These are phyloP conservation scores for Orycteropus afer DNA, from an alignment of 2,113 vertebrate species.

Conservation along the genomic window DNA sequence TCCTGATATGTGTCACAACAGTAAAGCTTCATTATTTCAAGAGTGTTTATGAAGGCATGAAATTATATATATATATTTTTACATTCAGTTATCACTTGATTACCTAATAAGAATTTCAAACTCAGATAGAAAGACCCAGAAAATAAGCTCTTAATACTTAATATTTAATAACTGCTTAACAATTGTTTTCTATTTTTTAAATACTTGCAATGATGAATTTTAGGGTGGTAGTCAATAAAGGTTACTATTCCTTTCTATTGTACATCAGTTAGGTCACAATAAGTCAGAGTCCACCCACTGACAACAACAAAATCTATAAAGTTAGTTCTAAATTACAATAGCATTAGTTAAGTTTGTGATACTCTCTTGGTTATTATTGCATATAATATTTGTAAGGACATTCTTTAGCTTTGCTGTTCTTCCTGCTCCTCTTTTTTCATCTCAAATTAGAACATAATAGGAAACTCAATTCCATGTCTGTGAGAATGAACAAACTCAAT, in stretches of 20 bases:
- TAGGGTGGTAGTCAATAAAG: neutral
- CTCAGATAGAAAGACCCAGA: neutral
- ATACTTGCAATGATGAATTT: neutral
- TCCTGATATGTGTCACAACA: neutral
- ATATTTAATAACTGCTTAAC: neutral
- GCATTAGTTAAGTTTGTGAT: neutral
- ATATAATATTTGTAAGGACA: neutral
- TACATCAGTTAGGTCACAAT: neutral
- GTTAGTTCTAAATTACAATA: constrained; percentile 20
- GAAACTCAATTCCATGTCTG: constrained; percentile 65
- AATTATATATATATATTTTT: neutral
- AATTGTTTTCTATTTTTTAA: constrained; percentile 20
- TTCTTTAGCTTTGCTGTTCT: neutral
- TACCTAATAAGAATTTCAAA: neutral
- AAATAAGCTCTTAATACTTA: neutral
- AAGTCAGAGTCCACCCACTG: neutral
- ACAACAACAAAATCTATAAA: neutral
- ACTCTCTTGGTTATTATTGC: neutral
- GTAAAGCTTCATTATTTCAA: neutral
- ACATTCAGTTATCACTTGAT: neutral
- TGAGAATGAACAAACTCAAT: constrained; percentile 71
- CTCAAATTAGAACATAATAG: constrained; percentile 20
- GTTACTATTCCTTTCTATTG: neutral
- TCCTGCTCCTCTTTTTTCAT: neutral
- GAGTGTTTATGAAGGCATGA: neutral